Evolutionary conservation across 2,888 invertebrate species (phyloP).

Genomic region (Lomographa bimaculata): DNA sequence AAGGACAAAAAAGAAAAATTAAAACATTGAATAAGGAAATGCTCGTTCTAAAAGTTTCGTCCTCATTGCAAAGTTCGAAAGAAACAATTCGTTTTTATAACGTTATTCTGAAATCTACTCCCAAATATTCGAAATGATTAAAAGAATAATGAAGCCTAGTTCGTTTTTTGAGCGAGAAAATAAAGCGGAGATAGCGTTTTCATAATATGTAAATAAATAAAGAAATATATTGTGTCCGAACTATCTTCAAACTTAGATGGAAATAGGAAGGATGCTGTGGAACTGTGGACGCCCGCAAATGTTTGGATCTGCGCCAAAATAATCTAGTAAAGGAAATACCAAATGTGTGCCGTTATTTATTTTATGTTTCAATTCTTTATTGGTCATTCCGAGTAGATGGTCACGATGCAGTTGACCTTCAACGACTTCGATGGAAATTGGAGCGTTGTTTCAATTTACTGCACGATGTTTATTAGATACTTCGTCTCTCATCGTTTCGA

Average conservation of each 20-base stretch:
- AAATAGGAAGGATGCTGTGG: slow-evolving; percentile 44
- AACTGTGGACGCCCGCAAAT: slow-evolving; percentile 48
- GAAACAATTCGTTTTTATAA: slow-evolving; percentile 26
- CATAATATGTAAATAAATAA: slow-evolving; percentile 38
- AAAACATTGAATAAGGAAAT: slow-evolving; percentile 30
- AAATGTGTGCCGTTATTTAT: slow-evolving; percentile 59
- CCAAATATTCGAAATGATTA: slow-evolving; percentile 20
- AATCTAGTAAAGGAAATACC: slow-evolving; percentile 63
- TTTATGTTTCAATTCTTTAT: slow-evolving; percentile 57
- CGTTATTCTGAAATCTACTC: slow-evolving; percentile 15
- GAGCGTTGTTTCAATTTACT: slow-evolving; percentile 43
- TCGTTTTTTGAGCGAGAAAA: not conserved
- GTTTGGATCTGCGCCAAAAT: slow-evolving; percentile 71
- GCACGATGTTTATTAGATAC: slow-evolving; percentile 24
- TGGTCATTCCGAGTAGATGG: slow-evolving; percentile 50
- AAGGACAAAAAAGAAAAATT: slow-evolving; percentile 31
- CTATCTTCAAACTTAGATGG: slow-evolving; percentile 48
- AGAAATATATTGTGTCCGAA: slow-evolving; percentile 47
- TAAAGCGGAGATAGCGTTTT: slow-evolving; percentile 19
- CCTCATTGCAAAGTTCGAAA: slow-evolving; percentile 24
- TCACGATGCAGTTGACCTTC: slow-evolving; percentile 58
- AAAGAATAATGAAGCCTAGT: no score
- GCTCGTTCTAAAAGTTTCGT: slow-evolving; percentile 25
- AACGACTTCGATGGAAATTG: slow-evolving; percentile 52
- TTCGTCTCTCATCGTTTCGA: slow-evolving; percentile 17